Evolutionary conservation across 2,113 vertebrate genomes (phyloP).

Genomic region (Proterorhinus semilunaris): DNA sequence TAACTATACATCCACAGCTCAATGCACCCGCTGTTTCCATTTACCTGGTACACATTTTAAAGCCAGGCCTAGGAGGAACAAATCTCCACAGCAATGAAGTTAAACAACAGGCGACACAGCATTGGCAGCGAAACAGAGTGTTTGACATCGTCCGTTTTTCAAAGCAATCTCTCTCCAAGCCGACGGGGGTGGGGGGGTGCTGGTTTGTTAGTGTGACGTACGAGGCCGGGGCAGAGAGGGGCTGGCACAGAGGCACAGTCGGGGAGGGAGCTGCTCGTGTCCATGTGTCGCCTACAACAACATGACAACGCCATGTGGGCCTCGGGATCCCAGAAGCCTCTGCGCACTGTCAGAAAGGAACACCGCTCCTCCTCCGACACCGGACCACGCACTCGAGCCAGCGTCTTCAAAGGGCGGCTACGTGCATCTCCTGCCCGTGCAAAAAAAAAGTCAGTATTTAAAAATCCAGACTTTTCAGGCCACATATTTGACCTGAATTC

Average conservation of each 20-base stretch:
- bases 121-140: too few relatives aligned
- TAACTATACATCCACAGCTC: too few relatives aligned
- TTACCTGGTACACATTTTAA: too few relatives aligned
- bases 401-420: constrained; percentile 15
- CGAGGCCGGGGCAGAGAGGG: constrained; percentile 44
- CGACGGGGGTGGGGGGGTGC: too few relatives aligned
- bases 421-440: neutral
- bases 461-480: neutral
- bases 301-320: constrained; percentile 73
- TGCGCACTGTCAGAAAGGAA: constrained; percentile 48
- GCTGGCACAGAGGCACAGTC: constrained; percentile 50
- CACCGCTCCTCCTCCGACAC: neutral
- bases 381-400: constrained; percentile 33
- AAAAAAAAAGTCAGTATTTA: neutral
- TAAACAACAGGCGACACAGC: too few relatives aligned
- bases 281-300: constrained; percentile 67
- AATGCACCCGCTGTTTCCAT: too few relatives aligned
- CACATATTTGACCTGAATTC: too few relatives aligned
- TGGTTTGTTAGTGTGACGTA: constrained; percentile 66
- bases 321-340: constrained; percentile 57
- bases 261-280: constrained; percentile 45
- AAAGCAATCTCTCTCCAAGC: too few relatives aligned
- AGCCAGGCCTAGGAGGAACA: too few relatives aligned
- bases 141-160: too few relatives aligned
- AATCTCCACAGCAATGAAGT: too few relatives aligned